Base-by-base conservation (phyloP, 1,140 invertebrate species). In the Panulirus ornatus region DNA sequence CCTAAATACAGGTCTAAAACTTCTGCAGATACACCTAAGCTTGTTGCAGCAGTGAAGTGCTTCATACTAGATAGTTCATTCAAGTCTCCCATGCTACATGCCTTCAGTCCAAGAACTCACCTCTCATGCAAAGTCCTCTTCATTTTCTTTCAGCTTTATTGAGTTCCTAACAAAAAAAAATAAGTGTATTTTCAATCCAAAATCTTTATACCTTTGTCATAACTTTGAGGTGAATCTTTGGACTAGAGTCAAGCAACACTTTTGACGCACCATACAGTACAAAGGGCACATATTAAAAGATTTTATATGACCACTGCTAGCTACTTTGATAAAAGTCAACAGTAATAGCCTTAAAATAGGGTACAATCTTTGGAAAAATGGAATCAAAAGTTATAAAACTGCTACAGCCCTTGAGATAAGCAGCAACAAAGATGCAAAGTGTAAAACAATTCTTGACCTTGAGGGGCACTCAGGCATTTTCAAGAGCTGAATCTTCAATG, bases 391-490 rank as follows among this genome's bases (percentile, higher is more conserved):
- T 36, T 27, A 58, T 81, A 58, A 51, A 81, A 44, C 40, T 58
- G 34, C 38, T 79, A 34, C 51, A 81, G 30, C 47, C 36, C 78
- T 81, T 81, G 78, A 58, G 47, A 81, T 34, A 81, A 81, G 78
- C 14, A 81, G 30, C 78, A 58, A 81, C 78, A 81, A 27, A 54
- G 78, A 81, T 58, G 78, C 36, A 51, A 51, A 58, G 78, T 58
- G 36, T 38, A 36, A 58, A 58, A 38, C 78, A 81, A 81, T 58
- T 81, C 40, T 63, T 30, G 30, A 63, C 58, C 58, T 63, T 63
- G 58, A 30, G 30, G n/a, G 2, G 44, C 44, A 47, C 5, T 47
- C 5, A 6, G 44, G 44, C 44, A 47, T 47, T n/a, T n/a, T n/a
- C n/a, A n/a, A n/a, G n/a, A n/a, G n/a, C n/a, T n/a, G n/a, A n/a